These are phyloP conservation scores for Cryptosula pallasiana DNA, from an alignment of 2,888 invertebrate species.

Conservation along the genomic window DNA sequence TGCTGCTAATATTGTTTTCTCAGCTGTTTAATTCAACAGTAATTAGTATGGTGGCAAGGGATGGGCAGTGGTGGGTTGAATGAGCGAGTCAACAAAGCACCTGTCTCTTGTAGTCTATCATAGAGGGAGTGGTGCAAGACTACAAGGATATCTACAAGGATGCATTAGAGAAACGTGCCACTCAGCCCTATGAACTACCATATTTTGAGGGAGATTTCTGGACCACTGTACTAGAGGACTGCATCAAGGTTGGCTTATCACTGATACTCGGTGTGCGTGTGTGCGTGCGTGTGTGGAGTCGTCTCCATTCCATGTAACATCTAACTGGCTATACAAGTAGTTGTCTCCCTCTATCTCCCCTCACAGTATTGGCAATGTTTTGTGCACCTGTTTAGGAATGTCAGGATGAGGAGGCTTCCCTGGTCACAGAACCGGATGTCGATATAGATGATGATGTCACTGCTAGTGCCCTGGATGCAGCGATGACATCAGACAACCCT, in stretches of 20 bases:
- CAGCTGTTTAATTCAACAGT: too few species aligned
- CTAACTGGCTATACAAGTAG: too few species aligned
- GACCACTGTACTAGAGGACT: slow-evolving; percentile 98
- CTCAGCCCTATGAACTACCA: slow-evolving; percentile 54
- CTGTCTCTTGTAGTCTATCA: slow-evolving; percentile 61
- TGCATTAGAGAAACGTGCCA: slow-evolving; percentile 94
- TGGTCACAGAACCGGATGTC: slow-evolving; percentile 81
- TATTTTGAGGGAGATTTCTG: slow-evolving; percentile 80
- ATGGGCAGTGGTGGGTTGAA: too few species aligned
- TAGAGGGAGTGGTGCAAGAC: slow-evolving; percentile 95
- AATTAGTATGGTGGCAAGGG: too few species aligned
- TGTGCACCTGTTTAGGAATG: slow-evolving; percentile 70
- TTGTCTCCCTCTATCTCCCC: too few species aligned
- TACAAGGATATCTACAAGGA: slow-evolving; percentile 86
- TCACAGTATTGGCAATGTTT: too few species aligned
- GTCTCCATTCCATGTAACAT: too few species aligned
- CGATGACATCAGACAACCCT: not conserved
- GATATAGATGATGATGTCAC: slow-evolving; percentile 60
- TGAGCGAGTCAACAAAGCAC: too few species aligned
- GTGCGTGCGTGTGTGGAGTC: too few species aligned
- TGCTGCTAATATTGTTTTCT: too few species aligned
- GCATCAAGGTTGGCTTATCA: slow-evolving; percentile 90
- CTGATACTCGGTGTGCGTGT: too few species aligned
- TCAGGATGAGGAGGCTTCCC: slow-evolving; percentile 91
- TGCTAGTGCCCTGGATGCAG: slow-evolving; percentile 32